These are phyloP conservation scores for Hydrotaea diabolus DNA, from an alignment of 2,888 invertebrate species.

Conservation along the genomic window DNA sequence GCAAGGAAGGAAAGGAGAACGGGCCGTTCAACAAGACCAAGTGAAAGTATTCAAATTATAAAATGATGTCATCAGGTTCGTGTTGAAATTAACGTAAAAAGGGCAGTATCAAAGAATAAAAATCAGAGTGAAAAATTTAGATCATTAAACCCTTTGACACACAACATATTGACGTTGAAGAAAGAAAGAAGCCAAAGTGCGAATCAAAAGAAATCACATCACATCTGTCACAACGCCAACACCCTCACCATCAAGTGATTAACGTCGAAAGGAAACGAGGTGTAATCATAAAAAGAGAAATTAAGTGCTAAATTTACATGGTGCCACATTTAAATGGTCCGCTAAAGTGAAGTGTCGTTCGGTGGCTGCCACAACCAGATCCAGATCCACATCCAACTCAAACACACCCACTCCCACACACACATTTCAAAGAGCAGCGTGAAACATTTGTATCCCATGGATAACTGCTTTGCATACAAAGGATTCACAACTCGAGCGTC, in stretches of 20 bases:
- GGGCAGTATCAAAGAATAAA: background rate
- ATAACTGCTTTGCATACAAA: slow-evolving; percentile 28
- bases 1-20: background rate
- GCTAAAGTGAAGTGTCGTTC: slow-evolving; percentile 7
- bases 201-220: background rate
- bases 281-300: background rate
- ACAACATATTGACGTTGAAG: no score
- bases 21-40: background rate
- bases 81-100: background rate
- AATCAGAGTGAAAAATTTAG: background rate
- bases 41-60: background rate
- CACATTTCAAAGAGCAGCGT: background rate
- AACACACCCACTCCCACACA: background rate
- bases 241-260: background rate
- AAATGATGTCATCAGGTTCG: background rate
- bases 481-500: background rate
- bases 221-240: background rate
- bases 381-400: background rate
- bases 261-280: background rate
- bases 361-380: background rate
- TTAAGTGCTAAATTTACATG: background rate
- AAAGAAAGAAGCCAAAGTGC: background rate
- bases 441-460: slow-evolving; percentile 29
- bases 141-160: background rate
- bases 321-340: slow-evolving; percentile 4